Evolutionary conservation across 2,888 invertebrate genomes (phyloP), one percentile per base, ranked within the genome.

Genomic region (Stomorhina lunata): DNA sequence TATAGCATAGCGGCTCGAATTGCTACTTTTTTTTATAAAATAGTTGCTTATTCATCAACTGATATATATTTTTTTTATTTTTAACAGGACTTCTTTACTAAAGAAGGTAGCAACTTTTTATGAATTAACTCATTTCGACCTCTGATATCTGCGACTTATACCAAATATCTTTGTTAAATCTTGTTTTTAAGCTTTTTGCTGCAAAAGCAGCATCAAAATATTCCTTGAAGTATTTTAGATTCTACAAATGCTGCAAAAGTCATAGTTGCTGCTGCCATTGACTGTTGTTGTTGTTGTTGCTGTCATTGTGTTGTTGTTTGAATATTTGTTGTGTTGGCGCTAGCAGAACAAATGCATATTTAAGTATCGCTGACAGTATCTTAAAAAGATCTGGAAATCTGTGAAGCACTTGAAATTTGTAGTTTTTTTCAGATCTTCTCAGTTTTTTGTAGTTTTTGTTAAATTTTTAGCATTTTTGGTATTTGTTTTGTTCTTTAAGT

Each of bases 311-410:
- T 12, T 15, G 6, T n/a, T 10, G 10, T 7, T 43, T 43, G 43
- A 15, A 17, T 48, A 20, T 50, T 66, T 57, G 29, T 73, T 43
- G 25, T 76, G 65, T 81, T 76, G 80, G 80, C 80, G 80, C 80
- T 81, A 71, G 76, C 57, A 76, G 65, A 66, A 81, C 69, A 80
- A 75, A 80, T 76, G 80, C 80, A 80, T 55, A 76, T 80, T 80
- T 80, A 80, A 80, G 69, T 69, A 57, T 50, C 25, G 76, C 80
- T 80, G 80, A 80, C 80, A 81, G 71, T 76, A 81, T 81, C 80
- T 81, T 25, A 32, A 40, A 15, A 55, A 76, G 55, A 81, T 76
- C 76, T 81, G 71, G 76, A 63, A 81, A 76, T 76, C 80, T 65
- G 65, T 63, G 57, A 71, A 75, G 63, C 63, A 76, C 76, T 81